Base-by-base conservation (phyloP, 2,888 invertebrate genomes). In the Trichacis sp. region DNA sequence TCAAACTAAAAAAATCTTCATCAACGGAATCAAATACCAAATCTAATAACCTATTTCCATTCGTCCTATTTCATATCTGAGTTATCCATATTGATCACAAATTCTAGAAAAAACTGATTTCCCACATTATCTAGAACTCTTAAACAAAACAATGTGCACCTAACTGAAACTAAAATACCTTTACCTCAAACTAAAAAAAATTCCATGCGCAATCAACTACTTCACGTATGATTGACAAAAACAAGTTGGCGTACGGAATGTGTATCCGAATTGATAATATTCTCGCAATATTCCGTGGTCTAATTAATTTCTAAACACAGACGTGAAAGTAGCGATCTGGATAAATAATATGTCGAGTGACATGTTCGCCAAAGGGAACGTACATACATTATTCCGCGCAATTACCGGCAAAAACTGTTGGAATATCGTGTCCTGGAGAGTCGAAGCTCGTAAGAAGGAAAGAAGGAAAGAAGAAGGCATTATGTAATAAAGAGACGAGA, bases 401-500 rank as follows among this genome's bases (percentile, higher is more conserved):
- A 62, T 57, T 65, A 65, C 53, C 46, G 45, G 15, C 8, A 8
- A 33, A n/a, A 6, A 24, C 17, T 33, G 15, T 43, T 15, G 43
- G 46, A 59, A 59, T 38, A 54, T 46, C 45, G 59, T 30, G 40
- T 43, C 51, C 42, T 40, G 43, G 29, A 11, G 36, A 33, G 29
- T 9, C 43, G n/a, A n/a, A 43, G 48, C 62, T 55, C 54, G 55
- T 57, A n/a, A n/a, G n/a, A n/a, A n/a, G n/a, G n/a, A n/a, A 71
- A 68, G 72, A 66, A 71, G 52, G 17, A 38, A 71, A 68, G 72
- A 66, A 71, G 52, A 19, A 38, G 42, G 46, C 52, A 63, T 18
- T 18, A 18, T 40, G 45, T 49, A 57, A 57, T 57, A 63, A 63
- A 59, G 57, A 58, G 51, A 67, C 53, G 42, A 56, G 33, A 43